A percentile compares a stretch with the other conserved stretches of the same genome.
phyloP scores from a whole-genome alignment of 2,113 vertebrate species.

The Lepus americanus region DNA sequence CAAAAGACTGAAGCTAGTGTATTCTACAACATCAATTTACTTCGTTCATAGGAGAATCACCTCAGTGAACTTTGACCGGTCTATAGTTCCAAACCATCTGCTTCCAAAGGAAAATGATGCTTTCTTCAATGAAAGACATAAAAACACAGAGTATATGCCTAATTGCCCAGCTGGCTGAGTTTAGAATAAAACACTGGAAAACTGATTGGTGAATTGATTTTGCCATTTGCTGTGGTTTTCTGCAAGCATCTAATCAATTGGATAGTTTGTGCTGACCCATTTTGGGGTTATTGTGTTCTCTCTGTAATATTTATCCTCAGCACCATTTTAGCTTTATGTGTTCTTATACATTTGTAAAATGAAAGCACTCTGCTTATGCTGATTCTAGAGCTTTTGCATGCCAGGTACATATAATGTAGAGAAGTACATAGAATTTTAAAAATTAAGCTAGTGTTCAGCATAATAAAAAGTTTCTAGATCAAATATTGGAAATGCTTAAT shows the following conservation, averaged over 20 bases:
- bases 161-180: slow-evolving; percentile 82
- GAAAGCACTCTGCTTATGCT: slow-evolving; percentile 56
- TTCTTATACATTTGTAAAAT: slow-evolving; percentile 75
- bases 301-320: slow-evolving; percentile 81
- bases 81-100: slow-evolving; percentile 73
- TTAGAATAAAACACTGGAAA: slow-evolving; percentile 85
- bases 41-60: slow-evolving; percentile 53
- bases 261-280: slow-evolving; percentile 84
- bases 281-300: slow-evolving; percentile 79
- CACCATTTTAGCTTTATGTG: slow-evolving; percentile 59
- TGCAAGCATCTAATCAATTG: slow-evolving; percentile 87
- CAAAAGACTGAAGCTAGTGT: slow-evolving; percentile 61
- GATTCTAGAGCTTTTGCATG: slow-evolving; percentile 60
- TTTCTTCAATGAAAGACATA: slow-evolving; percentile 84
- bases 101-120: slow-evolving; percentile 79
- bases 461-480: slow-evolving; percentile 43
- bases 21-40: slow-evolving; percentile 68
- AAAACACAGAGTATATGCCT: slow-evolving; percentile 81
- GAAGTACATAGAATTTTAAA: slow-evolving; percentile 59
- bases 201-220: slow-evolving; percentile 87
- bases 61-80: slow-evolving; percentile 72
- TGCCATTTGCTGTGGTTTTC: slow-evolving; percentile 86
- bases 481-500: slow-evolving; percentile 38
- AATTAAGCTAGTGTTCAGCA: slow-evolving; percentile 33
- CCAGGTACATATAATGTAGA: slow-evolving; percentile 58